phyloP scores from a whole-genome alignment of 2,888 invertebrate species.

The Steromphala cineraria region DNA sequence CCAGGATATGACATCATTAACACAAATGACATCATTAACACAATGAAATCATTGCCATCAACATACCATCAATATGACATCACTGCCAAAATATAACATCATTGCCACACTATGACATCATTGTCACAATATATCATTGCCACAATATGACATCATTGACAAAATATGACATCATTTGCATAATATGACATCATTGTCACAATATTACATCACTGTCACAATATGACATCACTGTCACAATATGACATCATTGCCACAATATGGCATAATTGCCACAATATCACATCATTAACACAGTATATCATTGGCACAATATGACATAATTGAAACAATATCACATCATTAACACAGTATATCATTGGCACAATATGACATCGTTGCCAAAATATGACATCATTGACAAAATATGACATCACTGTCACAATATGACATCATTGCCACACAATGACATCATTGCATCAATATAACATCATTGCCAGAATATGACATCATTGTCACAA shows the following conservation, averaged over 20 bases:
- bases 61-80: too few species aligned
- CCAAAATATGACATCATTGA: not conserved
- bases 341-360: not conserved
- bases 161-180: not conserved
- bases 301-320: not conserved
- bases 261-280: not conserved
- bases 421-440: too few species aligned
- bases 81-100: not conserved
- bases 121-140: not conserved
- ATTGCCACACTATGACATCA: not conserved
- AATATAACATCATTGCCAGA: too few species aligned
- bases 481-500: too few species aligned
- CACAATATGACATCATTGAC: not conserved
- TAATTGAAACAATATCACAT: not conserved
- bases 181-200: not conserved
- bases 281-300: not conserved
- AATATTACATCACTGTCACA: not conserved
- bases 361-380: not conserved
- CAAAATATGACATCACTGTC: not conserved
- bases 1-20: not conserved
- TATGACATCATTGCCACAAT: not conserved
- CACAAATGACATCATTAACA: not conserved
- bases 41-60: not conserved
- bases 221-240: not conserved
- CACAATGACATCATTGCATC: too few species aligned